Evolutionary conservation across 2,113 vertebrate genomes (phyloP).

Genomic region (Atractosteus spatula): DNA sequence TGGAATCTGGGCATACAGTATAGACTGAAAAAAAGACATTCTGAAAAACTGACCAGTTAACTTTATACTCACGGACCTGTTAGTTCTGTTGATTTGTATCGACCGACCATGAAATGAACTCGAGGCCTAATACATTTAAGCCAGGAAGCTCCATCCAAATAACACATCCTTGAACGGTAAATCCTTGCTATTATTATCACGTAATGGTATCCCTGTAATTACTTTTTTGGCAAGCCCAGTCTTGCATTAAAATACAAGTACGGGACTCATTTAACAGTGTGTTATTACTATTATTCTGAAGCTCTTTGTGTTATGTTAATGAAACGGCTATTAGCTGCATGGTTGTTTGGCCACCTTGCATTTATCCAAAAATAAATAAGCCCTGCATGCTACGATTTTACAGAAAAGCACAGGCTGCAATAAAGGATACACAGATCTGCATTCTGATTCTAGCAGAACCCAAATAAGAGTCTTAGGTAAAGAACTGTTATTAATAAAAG

Average conservation of each 20-base stretch:
- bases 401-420: too few relatives aligned
- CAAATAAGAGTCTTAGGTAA: too few relatives aligned
- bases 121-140: constrained; percentile 5
- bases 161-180: constrained; percentile 17
- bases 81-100: constrained; percentile 2
- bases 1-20: too few relatives aligned
- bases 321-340: background rate
- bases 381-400: background rate
- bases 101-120: constrained; percentile 1
- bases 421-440: too few relatives aligned
- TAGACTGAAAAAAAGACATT: too few relatives aligned
- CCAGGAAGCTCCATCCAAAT: constrained; percentile 11
- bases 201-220: constrained; percentile 13
- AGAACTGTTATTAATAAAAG: too few relatives aligned
- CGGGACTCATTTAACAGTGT: background rate
- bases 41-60: background rate
- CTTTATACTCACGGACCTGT: background rate
- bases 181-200: constrained; percentile 9
- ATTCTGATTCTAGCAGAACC: too few relatives aligned
- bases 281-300: constrained; percentile 4
- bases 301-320: constrained; percentile 1
- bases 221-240: constrained; percentile 8
- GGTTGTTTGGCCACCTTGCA: background rate
- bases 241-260: constrained; percentile 10
- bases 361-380: constrained; percentile 2